Evolutionary conservation across 2,888 invertebrate species (phyloP).

Genomic region (Drosophila picticornis): DNA sequence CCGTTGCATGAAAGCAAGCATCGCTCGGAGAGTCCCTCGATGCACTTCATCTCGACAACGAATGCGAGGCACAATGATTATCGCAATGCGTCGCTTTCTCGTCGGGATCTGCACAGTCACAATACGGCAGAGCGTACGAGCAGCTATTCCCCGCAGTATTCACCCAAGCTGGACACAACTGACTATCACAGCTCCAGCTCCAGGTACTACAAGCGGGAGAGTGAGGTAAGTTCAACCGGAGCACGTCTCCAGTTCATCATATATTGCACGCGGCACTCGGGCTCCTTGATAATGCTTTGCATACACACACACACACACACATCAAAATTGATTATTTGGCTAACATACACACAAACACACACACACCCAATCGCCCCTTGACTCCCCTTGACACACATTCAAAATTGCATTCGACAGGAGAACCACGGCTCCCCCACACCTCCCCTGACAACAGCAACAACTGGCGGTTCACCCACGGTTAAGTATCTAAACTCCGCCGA

Average conservation of each 20-base stretch:
- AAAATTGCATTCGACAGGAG: conserved; percentile 78
- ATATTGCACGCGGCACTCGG: conserved; percentile 48
- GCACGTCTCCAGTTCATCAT: conserved; percentile 6
- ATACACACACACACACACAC: conserved; percentile 19
- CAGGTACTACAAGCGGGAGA: conserved; percentile 84
- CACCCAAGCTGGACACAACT: conserved; percentile 83
- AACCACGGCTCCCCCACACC: conserved; percentile 75
- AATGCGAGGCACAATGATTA: conserved; percentile 83
- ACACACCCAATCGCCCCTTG: conserved; percentile 13
- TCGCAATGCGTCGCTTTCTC: conserved; percentile 77
- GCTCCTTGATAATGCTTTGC: conserved; percentile 50
- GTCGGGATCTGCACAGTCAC: conserved; percentile 75
- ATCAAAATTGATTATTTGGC: conserved; percentile 69
- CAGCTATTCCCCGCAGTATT: conserved; percentile 85
- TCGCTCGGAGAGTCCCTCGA: conserved; percentile 85
- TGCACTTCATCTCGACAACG: conserved; percentile 84
- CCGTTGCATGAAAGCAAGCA: conserved; percentile 87
- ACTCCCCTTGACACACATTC: conserved; percentile 52
- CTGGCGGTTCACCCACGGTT: conserved; percentile 77
- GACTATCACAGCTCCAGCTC: conserved; percentile 83
- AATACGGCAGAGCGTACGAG: conserved; percentile 77
- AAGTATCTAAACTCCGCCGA: conserved; percentile 83
- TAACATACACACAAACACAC: conserved; percentile 46
- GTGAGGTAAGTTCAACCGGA: conserved; percentile 80
- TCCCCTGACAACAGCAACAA: conserved; percentile 64